A percentile compares a stretch with the other conserved stretches of the same genome.
Evolutionary conservation across 1,140 invertebrate species (phyloP).

Genomic region (Dendroctonus valens): DNA sequence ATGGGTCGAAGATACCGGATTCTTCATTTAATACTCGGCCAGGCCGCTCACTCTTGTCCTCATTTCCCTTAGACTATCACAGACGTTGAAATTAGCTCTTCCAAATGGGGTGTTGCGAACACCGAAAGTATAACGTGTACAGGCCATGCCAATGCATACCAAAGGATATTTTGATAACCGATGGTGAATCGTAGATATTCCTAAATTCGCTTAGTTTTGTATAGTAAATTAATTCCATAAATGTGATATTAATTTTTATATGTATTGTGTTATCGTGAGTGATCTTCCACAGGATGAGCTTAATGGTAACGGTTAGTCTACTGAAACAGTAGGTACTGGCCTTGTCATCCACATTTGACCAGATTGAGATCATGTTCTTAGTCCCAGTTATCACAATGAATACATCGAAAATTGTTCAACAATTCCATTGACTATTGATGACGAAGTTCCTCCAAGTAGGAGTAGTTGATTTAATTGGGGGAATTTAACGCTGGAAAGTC

Average conservation of each 20-base stretch:
- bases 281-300: too few species aligned
- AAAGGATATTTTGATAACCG: constrained; percentile 23
- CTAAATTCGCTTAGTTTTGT: not conserved
- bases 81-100: constrained; percentile 11
- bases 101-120: constrained; percentile 8
- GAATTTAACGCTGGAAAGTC: too few species aligned
- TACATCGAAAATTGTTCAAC: too few species aligned
- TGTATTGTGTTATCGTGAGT: not conserved
- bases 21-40: constrained; percentile 44
- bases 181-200: constrained; percentile 6
- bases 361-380: too few species aligned
- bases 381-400: too few species aligned
- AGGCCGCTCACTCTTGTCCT: not conserved
- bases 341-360: constrained; percentile 60
- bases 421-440: too few species aligned
- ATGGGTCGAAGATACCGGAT: constrained; percentile 57
- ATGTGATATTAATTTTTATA: constrained; percentile 12
- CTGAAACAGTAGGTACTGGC: not conserved
- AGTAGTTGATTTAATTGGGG: too few species aligned
- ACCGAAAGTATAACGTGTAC: constrained; percentile 8
- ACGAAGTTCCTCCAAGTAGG: constrained; percentile 49
- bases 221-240: constrained; percentile 12
- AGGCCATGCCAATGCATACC: constrained; percentile 12
- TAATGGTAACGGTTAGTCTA: too few species aligned
- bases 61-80: not conserved